A percentile compares a stretch with the other conserved stretches of the same genome.
Evolutionary conservation across 1,140 invertebrate species (phyloP).

Genomic region (Nasonia longicornis): DNA sequence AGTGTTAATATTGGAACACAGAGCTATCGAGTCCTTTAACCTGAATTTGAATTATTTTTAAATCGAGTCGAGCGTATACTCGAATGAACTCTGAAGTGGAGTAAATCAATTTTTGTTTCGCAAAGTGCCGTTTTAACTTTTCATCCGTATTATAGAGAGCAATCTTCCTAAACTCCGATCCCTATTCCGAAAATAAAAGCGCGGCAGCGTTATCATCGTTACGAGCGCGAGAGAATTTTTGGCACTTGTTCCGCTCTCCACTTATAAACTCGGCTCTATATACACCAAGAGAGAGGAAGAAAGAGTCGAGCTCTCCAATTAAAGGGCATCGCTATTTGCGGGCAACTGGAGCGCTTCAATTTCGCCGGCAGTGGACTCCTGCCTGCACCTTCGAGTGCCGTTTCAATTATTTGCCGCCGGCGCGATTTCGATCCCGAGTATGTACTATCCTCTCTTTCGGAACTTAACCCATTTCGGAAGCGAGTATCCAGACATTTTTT

Average conservation of each 20-base stretch:
- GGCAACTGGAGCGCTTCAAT: constrained; percentile 15
- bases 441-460: neutral
- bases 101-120: neutral
- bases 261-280: neutral
- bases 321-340: constrained; percentile 20
- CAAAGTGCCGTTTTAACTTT: neutral
- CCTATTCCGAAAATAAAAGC: neutral
- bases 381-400: neutral
- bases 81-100: neutral
- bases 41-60: constrained; percentile 27
- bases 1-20: constrained; percentile 18
- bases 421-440: neutral
- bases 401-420: constrained; percentile 21
- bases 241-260: neutral
- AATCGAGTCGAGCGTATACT: neutral
- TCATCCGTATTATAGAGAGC: neutral
- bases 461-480: constrained; percentile 4
- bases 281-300: too few species aligned
- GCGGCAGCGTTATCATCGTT: neutral
- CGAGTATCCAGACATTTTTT: neutral
- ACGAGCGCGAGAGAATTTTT: neutral
- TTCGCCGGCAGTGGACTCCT: neutral
- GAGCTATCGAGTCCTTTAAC: constrained; percentile 27
- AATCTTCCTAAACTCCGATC: neutral
- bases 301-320: constrained; percentile 8